A percentile compares a stretch with the other conserved stretches of the same genome.
Evolutionary conservation across 2,888 invertebrate genomes (phyloP).

Genomic region (Ptilodon capucinus): DNA sequence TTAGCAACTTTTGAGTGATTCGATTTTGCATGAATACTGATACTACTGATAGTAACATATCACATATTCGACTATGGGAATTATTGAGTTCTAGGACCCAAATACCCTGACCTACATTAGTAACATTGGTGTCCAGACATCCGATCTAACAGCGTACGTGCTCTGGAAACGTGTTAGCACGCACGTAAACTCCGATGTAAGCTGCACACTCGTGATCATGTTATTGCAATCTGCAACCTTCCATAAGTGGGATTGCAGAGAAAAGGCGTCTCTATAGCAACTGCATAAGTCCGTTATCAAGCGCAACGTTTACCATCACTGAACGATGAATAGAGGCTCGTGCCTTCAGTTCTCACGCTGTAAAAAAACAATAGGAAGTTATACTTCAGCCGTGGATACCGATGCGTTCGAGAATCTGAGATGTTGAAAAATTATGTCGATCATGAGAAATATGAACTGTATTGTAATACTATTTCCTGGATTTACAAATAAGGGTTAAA

Average conservation of each 20-base stretch:
- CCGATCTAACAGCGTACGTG: conserved; percentile 19
- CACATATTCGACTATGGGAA: no score
- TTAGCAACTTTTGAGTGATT: no score
- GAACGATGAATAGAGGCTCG: conserved; percentile 16
- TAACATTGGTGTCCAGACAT: conserved; percentile 1
- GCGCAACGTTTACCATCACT: conserved; percentile 9
- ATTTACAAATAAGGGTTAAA: neutral
- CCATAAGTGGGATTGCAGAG: conserved; percentile 12
- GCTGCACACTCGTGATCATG: conserved; percentile 29
- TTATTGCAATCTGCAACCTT: conserved; percentile 34
- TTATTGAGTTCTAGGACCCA: neutral
- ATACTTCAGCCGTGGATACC: neutral
- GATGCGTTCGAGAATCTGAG: neutral
- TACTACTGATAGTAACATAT: no score
- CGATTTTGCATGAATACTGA: no score
- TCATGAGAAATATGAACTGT: neutral
- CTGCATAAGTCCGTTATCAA: conserved; percentile 2
- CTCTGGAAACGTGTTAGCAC: conserved; percentile 33
- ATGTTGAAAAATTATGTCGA: neutral
- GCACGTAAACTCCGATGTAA: conserved; percentile 39
- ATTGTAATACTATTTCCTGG: neutral
- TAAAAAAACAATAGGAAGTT: conserved; percentile 10
- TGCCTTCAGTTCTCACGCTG: conserved; percentile 15
- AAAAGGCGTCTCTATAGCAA: conserved; percentile 14
- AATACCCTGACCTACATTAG: conserved; percentile 1